Evolutionary conservation across 2,113 vertebrate species (phyloP).

Genomic region (Amblyopsis rosae): DNA sequence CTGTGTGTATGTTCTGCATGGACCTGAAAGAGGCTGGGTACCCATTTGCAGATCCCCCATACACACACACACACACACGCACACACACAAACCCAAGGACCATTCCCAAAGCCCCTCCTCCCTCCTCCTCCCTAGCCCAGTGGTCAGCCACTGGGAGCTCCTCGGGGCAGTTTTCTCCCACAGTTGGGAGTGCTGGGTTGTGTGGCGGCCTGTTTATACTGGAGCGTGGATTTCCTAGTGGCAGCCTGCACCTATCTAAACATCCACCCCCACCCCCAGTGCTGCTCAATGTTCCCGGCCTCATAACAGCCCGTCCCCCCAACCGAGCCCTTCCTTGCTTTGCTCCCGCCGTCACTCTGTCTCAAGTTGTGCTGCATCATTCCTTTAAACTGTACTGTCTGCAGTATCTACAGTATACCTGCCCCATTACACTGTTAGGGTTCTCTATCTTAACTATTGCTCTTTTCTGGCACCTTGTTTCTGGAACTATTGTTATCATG

Average conservation of each 20-base stretch:
- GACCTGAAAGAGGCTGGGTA: conserved; percentile 77
- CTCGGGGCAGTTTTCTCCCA: conserved; percentile 82
- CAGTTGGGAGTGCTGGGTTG: conserved; percentile 77
- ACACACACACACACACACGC: conserved; percentile 1
- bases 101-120: conserved; percentile 16
- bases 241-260: conserved; percentile 76
- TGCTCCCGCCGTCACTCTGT: too few species aligned
- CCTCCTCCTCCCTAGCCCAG: conserved; percentile 15
- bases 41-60: conserved; percentile 61
- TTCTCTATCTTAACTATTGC: too few species aligned
- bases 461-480: too few species aligned
- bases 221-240: conserved; percentile 85
- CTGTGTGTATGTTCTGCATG: conserved; percentile 76
- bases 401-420: too few species aligned
- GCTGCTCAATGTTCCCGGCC: conserved; percentile 77
- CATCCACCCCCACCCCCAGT: conserved; percentile 82
- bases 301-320: conserved; percentile 12
- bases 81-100: too few species aligned
- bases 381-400: too few species aligned
- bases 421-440: too few species aligned
- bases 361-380: too few species aligned
- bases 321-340: too few species aligned
- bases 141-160: conserved; percentile 64
- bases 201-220: conserved; percentile 71
- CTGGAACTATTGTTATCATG: too few species aligned